A percentile compares a stretch with the other conserved stretches of the same genome.
Conservation (phyloP, 2,113 vertebrate species). For the Microcebus lehilahytsara region DNA sequence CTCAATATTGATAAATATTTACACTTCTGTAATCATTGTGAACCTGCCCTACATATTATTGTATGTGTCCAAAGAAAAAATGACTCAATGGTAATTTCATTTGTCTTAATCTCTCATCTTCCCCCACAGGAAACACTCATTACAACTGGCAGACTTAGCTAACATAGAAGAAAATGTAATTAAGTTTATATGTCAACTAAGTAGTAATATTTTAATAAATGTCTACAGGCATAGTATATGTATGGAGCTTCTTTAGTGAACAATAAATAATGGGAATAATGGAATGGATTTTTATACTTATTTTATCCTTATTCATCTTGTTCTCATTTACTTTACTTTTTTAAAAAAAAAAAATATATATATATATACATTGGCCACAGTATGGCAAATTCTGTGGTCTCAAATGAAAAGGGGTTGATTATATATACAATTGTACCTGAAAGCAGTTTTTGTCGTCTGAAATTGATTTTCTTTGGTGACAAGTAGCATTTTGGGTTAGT, state of each 20-base stretch:
- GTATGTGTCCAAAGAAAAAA: slow-evolving; percentile 26
- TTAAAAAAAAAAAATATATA: not conserved
- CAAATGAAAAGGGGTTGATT: not conserved
- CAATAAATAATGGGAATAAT: not conserved
- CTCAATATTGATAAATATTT: slow-evolving; percentile 50
- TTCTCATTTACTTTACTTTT: not conserved
- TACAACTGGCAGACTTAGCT: slow-evolving; percentile 7
- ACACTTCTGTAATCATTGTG: slow-evolving; percentile 22
- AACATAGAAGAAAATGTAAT: slow-evolving; percentile 52
- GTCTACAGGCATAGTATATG: not conserved
- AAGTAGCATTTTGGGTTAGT: not conserved
- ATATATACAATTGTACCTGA: not conserved
- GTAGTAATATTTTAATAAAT: slow-evolving; percentile 50
- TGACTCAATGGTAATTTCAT: slow-evolving; percentile 58
- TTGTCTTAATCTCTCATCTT: slow-evolving; percentile 57
- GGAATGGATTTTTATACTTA: not conserved
- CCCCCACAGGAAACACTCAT: slow-evolving; percentile 43
- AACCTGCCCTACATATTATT: not conserved
- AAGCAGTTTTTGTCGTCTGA: not conserved
- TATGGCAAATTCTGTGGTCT: not conserved
- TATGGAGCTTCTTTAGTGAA: not conserved
- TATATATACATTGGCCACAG: not conserved
- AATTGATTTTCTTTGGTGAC: not conserved
- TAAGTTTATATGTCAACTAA: slow-evolving; percentile 43
- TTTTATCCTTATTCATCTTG: not conserved